Evolutionary conservation across 2,797 vertebrate species (phyloP), one percentile per base, ranked within the genome.

Genomic region (Sebastes kiyomatsui): DNA sequence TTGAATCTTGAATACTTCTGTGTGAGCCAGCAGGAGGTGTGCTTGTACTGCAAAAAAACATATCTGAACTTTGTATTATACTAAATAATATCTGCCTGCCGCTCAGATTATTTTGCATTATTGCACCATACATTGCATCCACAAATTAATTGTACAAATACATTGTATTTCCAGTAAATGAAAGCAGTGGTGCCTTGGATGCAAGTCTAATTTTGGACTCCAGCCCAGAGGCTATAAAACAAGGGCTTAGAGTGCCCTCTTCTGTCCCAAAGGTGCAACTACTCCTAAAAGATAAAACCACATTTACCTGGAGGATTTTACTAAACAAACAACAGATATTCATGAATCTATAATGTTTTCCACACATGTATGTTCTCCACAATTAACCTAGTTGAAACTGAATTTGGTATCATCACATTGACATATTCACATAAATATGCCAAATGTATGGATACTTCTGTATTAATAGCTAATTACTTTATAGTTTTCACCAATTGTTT

Each of bases 181-280:
- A 35, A 35, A 35, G 33, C 33, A 35, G 33, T 11, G 33, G 33
- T 35, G 33, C 33, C 33, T 35, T 35, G 33, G 11, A 35, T 35
- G 33, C 33, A 35, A 35, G 33, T 35, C 33, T 38, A 38, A 38
- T 46, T 14, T 35, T 87, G 75, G 70, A 80, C 55, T 33, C 4
- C 16, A 64, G 27, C 82, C 77, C 42, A 60, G 25, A 58, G 28
- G 60, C 38, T 4, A 27, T 10, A 38, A 8, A 64, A 55, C 2
- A 46, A 68, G 23, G 66, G 6, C 66, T 82, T 70, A 71, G 7
- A 79, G 77, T 56, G 87, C 90, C 93, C 89, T 87, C 93, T 81
- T 68, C 67, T 87, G 93, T 20, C 59, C 7, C 0, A 6, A 30
- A 22, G 4, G 1, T 20, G 65, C 6, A 77, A 85, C 4, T 81